Percentiles rank a stretch among this genome's conserved stretches.
Conservation (phyloP, 2,888 invertebrate species). For the Hirudinaria manillensis region DNA sequence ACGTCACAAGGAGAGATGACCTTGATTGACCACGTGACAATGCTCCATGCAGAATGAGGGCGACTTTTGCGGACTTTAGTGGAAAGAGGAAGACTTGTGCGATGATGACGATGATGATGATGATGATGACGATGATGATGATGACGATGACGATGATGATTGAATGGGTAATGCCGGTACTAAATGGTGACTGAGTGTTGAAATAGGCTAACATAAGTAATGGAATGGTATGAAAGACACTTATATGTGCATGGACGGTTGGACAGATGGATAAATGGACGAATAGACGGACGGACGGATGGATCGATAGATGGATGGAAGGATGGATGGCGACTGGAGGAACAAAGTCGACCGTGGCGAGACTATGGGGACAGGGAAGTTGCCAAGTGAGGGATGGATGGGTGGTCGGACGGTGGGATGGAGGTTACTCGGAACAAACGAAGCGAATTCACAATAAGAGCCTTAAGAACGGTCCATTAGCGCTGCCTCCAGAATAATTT, state of each 20-base stretch:
- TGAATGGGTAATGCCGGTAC: background rate
- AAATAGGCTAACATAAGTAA: background rate
- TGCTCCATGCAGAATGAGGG: background rate
- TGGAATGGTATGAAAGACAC: background rate
- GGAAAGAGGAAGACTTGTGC: no score
- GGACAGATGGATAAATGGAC: background rate
- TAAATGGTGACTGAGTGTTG: background rate
- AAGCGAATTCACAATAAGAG: constrained; percentile 9
- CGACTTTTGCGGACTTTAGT: background rate
- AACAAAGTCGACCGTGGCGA: background rate
- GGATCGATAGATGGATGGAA: background rate
- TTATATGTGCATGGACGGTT: background rate
- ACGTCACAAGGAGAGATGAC: no score
- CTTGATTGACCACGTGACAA: no score
- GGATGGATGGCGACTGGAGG: background rate
- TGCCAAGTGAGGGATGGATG: background rate
- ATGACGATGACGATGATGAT: constrained; percentile 27
- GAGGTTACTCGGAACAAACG: background rate
- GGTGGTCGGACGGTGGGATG: background rate
- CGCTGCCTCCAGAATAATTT: background rate
- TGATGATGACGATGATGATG: constrained; percentile 27
- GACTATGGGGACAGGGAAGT: no score
- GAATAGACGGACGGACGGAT: background rate
- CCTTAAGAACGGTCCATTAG: constrained; percentile 13
- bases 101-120: constrained; percentile 23